A percentile compares a stretch with the other conserved stretches of the same genome.
Conservation (phyloP, 2,113 vertebrate species). For the Tychaedon coryphoeus region DNA sequence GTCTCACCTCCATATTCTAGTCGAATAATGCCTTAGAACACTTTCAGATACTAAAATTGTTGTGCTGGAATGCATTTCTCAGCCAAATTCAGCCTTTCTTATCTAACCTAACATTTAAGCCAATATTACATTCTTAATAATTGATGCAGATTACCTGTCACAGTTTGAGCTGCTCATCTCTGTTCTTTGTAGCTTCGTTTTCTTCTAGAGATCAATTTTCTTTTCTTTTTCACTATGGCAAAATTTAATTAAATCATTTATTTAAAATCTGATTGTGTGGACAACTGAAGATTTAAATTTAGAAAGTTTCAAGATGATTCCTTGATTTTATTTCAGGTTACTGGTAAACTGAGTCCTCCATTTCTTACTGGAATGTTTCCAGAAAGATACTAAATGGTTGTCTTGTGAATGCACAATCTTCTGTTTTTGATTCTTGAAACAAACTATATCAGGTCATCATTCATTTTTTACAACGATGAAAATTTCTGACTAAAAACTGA, state of each 20-base stretch:
- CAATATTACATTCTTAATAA: neutral
- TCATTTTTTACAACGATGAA: neutral
- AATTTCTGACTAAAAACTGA: neutral
- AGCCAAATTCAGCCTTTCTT: neutral
- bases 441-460: neutral
- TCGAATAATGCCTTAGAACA: neutral
- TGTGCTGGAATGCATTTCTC: neutral
- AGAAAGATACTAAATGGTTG: neutral
- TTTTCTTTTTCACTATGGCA: neutral
- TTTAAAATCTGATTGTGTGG: neutral
- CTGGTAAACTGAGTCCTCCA: neutral
- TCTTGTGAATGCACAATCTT: neutral
- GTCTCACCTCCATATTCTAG: neutral
- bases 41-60: neutral
- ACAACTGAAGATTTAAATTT: neutral
- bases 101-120: neutral
- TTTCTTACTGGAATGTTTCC: neutral
- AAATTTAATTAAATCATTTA: neutral
- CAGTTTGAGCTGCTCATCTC: neutral
- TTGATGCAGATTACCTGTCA: neutral
- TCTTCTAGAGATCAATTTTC: neutral
- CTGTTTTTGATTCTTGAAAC: neutral
- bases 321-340: neutral
- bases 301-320: neutral
- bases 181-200: neutral